These are phyloP conservation scores for Seira ritae DNA, from an alignment of 2,888 invertebrate genomes.

Conservation along the genomic window DNA sequence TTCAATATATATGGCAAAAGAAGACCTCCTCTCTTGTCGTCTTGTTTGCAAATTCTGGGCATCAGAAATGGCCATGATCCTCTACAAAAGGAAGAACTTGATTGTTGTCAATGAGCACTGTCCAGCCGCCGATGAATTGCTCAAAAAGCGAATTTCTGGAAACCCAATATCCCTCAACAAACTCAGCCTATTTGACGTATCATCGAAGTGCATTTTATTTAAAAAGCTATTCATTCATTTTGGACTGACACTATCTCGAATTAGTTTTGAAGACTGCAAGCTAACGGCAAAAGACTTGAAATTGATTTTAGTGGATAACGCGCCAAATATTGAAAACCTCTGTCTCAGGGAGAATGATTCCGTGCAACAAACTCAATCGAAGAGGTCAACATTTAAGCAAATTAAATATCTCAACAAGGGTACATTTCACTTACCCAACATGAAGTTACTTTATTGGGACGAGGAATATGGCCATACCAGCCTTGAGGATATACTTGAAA, in stretches of 20 bases:
- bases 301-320: conserved; percentile 24
- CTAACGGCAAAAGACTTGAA: conserved; percentile 25
- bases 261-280: conserved; percentile 39
- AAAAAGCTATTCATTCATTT: conserved; percentile 26
- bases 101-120: conserved; percentile 49
- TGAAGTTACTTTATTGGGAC: conserved; percentile 62
- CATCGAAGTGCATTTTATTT: conserved; percentile 22
- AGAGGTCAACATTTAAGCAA: conserved; percentile 26
- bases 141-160: conserved; percentile 40
- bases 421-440: conserved; percentile 25
- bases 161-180: conserved; percentile 26
- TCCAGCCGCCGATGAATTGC: conserved; percentile 23
- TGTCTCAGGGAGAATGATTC: conserved; percentile 52
- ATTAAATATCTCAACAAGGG: conserved; percentile 31
- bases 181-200: conserved; percentile 33
- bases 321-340: conserved; percentile 52
- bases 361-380: background rate
- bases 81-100: conserved; percentile 39
- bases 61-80: conserved; percentile 45
- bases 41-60: conserved; percentile 58
- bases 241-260: conserved; percentile 28
- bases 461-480: conserved; percentile 38
- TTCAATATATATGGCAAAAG: no score
- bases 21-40: conserved; percentile 52
- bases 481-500: conserved; percentile 46